Evolutionary conservation across 2,113 vertebrate species (phyloP).

Genomic region (Myrmophylax atrothorax): DNA sequence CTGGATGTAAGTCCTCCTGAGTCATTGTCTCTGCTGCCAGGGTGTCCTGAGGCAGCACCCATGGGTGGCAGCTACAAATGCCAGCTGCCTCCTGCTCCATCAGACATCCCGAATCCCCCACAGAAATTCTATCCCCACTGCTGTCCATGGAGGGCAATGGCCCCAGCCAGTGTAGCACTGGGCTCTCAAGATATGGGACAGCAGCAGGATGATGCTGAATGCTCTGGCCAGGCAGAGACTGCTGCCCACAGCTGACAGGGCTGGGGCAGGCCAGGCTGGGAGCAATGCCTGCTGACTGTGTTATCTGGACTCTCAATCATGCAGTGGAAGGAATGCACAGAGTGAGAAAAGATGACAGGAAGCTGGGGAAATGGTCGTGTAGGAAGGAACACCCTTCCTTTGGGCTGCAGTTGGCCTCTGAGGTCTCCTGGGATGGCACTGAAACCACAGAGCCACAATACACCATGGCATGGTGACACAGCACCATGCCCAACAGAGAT

Average conservation of each 20-base stretch:
- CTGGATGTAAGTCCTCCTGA: not conserved
- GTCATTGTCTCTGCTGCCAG: not conserved
- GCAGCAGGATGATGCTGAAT: not conserved
- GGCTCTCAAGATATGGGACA: not conserved
- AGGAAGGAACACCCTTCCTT: not conserved
- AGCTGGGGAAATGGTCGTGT: not conserved
- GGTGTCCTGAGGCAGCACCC: not conserved
- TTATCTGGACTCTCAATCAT: not conserved
- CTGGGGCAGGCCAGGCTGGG: not conserved
- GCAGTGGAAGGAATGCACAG: not conserved
- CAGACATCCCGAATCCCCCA: not conserved
- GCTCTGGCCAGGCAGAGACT: not conserved
- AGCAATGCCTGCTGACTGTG: fast-evolving
- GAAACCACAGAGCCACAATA: not conserved
- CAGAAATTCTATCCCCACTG: not conserved
- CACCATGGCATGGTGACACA: fast-evolving
- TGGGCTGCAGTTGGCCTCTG: not conserved
- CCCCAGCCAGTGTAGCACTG: fast-evolving
- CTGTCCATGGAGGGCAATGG: fast-evolving
- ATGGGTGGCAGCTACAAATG: not conserved
- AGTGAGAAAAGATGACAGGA: not conserved
- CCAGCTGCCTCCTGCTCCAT: not conserved
- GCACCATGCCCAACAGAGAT: not conserved
- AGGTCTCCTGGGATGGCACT: not conserved
- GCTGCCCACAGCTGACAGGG: not conserved